Conservation (phyloP, 2,888 invertebrate genomes). For the Thereva unica region DNA sequence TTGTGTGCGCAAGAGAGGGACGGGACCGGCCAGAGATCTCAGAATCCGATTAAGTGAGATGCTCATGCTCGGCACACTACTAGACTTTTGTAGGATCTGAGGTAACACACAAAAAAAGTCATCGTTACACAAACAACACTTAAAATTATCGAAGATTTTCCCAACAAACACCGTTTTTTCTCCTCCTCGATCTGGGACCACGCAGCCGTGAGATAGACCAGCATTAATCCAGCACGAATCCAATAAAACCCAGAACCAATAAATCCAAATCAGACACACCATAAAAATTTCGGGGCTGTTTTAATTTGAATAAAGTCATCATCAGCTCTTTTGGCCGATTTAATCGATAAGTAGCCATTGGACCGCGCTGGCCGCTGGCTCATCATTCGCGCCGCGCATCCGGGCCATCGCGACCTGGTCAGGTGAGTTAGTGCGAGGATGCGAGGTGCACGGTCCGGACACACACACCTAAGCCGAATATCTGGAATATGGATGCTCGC, state of each 20-base stretch:
- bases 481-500: no score
- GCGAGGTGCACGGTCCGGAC: no score
- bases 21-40: not conserved
- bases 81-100: not conserved
- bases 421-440: no score
- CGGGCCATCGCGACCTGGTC: no score
- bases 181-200: not conserved
- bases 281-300: conserved; percentile 25
- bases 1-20: not conserved
- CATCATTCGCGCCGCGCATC: conserved; percentile 2
- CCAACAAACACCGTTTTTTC: conserved; percentile 18
- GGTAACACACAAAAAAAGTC: conserved; percentile 16
- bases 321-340: conserved; percentile 32
- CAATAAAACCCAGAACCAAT: conserved; percentile 30
- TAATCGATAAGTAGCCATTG: conserved; percentile 33
- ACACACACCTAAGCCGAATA: no score
- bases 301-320: conserved; percentile 37
- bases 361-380: not conserved
- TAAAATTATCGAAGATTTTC: conserved; percentile 23
- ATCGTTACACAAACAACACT: conserved; percentile 10
- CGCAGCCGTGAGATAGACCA: no score
- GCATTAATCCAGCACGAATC: conserved; percentile 28
- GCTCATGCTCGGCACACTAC: not conserved
- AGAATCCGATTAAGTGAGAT: conserved; percentile 29
- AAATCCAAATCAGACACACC: conserved; percentile 33